Evolutionary conservation across 2,113 vertebrate genomes (phyloP), one percentile per base, ranked within the genome.

Genomic region (Gracilinanus agilis): DNA sequence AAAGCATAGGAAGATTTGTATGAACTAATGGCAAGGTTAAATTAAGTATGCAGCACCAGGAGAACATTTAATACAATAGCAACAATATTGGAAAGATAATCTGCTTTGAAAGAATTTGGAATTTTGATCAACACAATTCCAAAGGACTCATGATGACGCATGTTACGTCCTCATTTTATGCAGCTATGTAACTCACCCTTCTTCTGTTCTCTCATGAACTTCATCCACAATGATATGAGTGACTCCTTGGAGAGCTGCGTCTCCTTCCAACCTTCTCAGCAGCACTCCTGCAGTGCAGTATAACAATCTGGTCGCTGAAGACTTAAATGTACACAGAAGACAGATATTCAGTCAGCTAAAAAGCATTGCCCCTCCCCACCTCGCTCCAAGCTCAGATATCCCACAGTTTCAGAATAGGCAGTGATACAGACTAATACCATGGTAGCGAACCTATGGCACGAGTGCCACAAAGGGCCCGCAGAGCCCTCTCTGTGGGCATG

Each of bases 231-330:
- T 99, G 93, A 99, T 97, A 9, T 99, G 99, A 9, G 99, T 99
- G 98, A 99, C 89, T 11, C 99, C 99, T 40, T 97, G 98, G 1
- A 99, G 98, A 94, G 99, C 98, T 0, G 98, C 90, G 53, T 99
- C 99, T 19, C 99, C 99, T 98, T 99, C 99, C 49, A 99, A 98
- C 56, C 99, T 99, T 95, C 99, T 98, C 93, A 99, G 98, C 91
- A 99, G 97, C 91, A 99, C 99, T 0, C 99, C 99, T 0, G 99
- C 99, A 92, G 99, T 99, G 98, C 99, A 99, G 98, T 99, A 99
- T 90, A 99, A 97, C 90, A 99, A 98, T 19, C 99, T 99, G 97
- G 99, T 99, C 97, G 98, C 98, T 5, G 99, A 98, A 0, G 99
- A 99, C 99, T 99, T 94, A 55, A 83, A 96, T 0, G 0, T 10